Base-by-base conservation (phyloP, 92 coral and sea anemone species). In the Phenganax stokvisi region DNA sequence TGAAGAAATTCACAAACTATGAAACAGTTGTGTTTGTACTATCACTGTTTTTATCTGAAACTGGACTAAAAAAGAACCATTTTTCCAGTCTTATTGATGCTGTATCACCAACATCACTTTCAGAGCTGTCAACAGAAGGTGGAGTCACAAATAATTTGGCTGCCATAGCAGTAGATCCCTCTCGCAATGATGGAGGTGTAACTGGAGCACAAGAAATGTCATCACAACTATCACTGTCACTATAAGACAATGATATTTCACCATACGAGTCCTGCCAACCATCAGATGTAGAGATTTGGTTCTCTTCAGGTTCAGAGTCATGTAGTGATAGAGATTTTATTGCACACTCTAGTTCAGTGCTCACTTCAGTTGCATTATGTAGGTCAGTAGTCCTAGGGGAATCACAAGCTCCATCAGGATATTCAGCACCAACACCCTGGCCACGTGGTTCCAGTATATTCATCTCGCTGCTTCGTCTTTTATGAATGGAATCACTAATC, bases 401-500 rank as follows among this genome's bases (percentile, higher is more conserved):
- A 37, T 68, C 54, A 10, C 64, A 63, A 76, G 84, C 84, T 15
- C 72, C 84, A n/a, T 44, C 77, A 30, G 97, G 92, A 67, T 85
- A 75, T 76, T 96, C 99, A 8, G 97, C 96, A 29, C 99, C 99
- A 84, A 96, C 99, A 64, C 99, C 99, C 66, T 90, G 88, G 57
- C 92, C 92, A 54, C 99, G 90, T 68, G 88, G 89, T 12, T 74
- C 80, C 27, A 91, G 86, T 73, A 93, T 86, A 77, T 85, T 87
- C 29, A 86, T 85, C 53, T 86, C 86, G 84, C 92, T 92, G 80
- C 88, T 85, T 12, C 99, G 87, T 88, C 90, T 67, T 79, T 96
- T 97, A 71, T 96, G 99, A 53, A 96, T 96, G 79, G 92, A 93
- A 75, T 96, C 99, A 56, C 99, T 96, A 27, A 96, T 96, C 44